Base-by-base conservation (phyloP, 23 tunicate genomes). In the Phallusia fumigata region DNA sequence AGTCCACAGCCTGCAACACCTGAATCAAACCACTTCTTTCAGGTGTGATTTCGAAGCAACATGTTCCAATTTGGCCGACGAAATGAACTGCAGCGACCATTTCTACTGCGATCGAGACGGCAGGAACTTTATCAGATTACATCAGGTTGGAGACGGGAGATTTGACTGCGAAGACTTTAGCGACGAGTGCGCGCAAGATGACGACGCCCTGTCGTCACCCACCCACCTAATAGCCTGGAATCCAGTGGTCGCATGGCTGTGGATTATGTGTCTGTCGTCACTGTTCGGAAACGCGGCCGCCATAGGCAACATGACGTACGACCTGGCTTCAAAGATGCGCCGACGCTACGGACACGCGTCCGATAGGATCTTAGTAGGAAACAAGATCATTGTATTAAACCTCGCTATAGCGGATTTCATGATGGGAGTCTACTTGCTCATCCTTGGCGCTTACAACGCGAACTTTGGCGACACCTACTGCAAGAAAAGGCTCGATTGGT, bases 351-450 rank as follows among this genome's bases (percentile, higher is more conserved):
- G 74, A 35, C 45, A 78, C 40, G 33, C 87, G 1, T 36, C 65
- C 32, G 74, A 80, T 32, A 53, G 88, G 64, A 84, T 89, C 19
- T 73, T 82, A 18, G 78, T 84, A 24, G 84, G 94, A 88, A 89
- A 89, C 78, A 89, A 89, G 79, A 89, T 76, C 19, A 40, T 89
- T 76, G 85, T 89, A 2, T 78, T 89, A 35, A 84, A 89, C 53
- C 77, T 89, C 19, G 94, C 94, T 35, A 12, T 89, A 33, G 80
- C 94, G 0, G 94, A 89, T 76, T 89, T 84, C 64, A 65, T 89
- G 53, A 89, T 89, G 94, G 94, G 94, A 53, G 32, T 84, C 52
- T 89, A 89, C 65, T 64, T 89, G 76, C 78, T 89, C 0, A 0
- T 80, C 18, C 65, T 89, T 31, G 85, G 36, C 15, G 52, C 80